Evolutionary conservation across 1,140 invertebrate genomes (phyloP).

Genomic region (Galleria mellonella): DNA sequence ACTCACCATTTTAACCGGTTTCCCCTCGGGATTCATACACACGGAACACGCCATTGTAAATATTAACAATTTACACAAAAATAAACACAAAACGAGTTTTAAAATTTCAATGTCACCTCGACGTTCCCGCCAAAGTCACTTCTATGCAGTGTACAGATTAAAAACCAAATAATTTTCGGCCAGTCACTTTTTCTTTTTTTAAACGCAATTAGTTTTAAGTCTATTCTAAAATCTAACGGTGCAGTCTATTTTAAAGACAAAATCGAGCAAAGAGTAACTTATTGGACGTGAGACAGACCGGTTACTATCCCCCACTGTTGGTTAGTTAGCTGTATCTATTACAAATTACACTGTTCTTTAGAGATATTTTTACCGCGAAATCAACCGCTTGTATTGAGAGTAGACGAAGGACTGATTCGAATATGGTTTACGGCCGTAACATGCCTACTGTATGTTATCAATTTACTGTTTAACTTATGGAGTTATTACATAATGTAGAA

Average conservation of each 20-base stretch:
- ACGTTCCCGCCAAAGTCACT: not conserved
- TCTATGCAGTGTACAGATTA: constrained; percentile 7
- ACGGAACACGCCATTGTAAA: constrained; percentile 42
- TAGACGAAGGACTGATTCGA: not conserved
- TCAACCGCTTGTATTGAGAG: not conserved
- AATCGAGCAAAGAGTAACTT: constrained; percentile 12
- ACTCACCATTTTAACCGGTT: constrained; percentile 49
- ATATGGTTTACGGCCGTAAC: not conserved
- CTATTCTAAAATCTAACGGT: too few relatives aligned
- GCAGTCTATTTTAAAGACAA: constrained; percentile 14
- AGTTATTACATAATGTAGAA: too few relatives aligned
- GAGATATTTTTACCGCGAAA: not conserved
- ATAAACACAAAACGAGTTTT: constrained; percentile 8
- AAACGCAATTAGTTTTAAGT: too few relatives aligned
- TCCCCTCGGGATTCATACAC: constrained; percentile 30
- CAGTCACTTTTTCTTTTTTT: constrained; percentile 1
- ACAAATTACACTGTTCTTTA: not conserved
- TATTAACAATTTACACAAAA: constrained; percentile 14
- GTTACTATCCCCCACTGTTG: not conserved
- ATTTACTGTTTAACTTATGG: not conserved
- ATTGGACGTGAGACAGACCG: constrained; percentile 3
- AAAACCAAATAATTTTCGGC: not conserved
- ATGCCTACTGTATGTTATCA: not conserved
- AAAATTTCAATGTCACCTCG: not conserved
- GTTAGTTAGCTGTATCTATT: too few relatives aligned